Conservation (phyloP, 2,797 vertebrate species). For the Rousettus madagascariensis region DNA sequence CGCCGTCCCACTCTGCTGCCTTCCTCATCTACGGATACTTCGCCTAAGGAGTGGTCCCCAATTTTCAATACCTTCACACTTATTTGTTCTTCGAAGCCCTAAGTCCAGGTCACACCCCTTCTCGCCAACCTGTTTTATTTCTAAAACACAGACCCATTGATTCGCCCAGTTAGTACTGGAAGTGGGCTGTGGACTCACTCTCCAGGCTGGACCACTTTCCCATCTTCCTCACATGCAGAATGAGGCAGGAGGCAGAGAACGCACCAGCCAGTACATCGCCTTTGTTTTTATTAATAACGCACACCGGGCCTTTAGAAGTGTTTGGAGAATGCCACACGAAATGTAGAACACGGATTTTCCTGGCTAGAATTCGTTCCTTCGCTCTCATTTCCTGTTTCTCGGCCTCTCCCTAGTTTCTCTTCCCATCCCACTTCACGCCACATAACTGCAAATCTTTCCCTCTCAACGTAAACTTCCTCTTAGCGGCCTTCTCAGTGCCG, state of each 20-base stretch:
- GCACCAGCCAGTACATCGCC: not conserved
- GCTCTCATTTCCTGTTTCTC: conserved; percentile 76
- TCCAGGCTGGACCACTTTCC: not conserved
- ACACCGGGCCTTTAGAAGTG: not conserved
- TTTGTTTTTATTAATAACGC: conserved; percentile 56
- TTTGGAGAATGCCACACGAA: conserved; percentile 31
- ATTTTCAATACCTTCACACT: not conserved
- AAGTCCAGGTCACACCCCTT: not conserved
- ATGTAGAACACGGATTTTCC: conserved; percentile 22
- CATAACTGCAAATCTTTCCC: not conserved
- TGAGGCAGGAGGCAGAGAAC: not conserved
- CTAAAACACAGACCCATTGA: not conserved
- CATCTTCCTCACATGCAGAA: not conserved
- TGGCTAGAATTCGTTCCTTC: conserved; percentile 37
- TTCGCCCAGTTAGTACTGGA: not conserved
- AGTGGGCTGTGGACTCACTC: not conserved
- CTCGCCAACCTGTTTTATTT: not conserved
- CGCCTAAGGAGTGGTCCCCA: not conserved
- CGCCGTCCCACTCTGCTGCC: not conserved
- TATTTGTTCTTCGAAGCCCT: not conserved
- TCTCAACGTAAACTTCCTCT: conserved; percentile 66
- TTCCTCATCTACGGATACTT: not conserved
- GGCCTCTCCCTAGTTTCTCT: conserved; percentile 63
- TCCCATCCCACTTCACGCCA: conserved; percentile 42
- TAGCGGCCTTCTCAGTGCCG: not conserved